Base-by-base conservation (phyloP, 2,797 vertebrate genomes). In the Knipowitschia caucasica region DNA sequence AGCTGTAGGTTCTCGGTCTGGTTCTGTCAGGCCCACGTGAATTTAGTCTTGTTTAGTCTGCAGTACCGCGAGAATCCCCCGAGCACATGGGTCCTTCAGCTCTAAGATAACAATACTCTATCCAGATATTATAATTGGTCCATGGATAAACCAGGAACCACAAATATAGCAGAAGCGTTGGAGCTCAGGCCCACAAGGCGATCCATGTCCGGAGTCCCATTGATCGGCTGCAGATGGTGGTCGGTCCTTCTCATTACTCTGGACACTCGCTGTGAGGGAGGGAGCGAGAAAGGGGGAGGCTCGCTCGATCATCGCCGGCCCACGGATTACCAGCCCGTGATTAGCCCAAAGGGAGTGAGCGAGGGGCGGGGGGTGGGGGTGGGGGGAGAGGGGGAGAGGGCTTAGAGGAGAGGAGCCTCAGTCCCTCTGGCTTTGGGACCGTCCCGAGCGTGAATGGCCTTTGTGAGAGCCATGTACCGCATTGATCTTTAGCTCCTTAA, bases 281-380 rank as follows among this genome's bases (percentile, higher is more conserved):
- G 31, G 20, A 8, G 11, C 20, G 18, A 21, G 24, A 76, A 66
- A 71, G 42, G 67, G 78, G 69, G 59, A 67, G 53, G 24, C 59
- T 62, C 59, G 55, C 76, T 66, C 73, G 82, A 84, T 80, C 80
- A 75, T 77, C 73, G 75, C 71, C 7, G 71, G 88, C n/a, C n/a
- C 82, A 84, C 68, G 82, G 87, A 90, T 89, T 88, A 90, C 73
- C 58, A 89, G 78, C 74, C 75, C 86, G 81, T 86, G 88, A 89
- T 89, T 89, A 90, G 73, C 73, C 75, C 65, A 24, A 23, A 47
- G 80, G 67, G 66, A 46, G 45, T n/a, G 50, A 15, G 43, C 23
- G 38, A 30, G 59, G 47, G 46, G 38, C 21, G 11, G 29, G 45
- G 17, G 3, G 14, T n/a, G 2, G 1, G 43, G 18, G 17, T 4